These are phyloP conservation scores for Tubulanus polymorphus DNA, from an alignment of 2,888 invertebrate species.

Conservation along the genomic window DNA sequence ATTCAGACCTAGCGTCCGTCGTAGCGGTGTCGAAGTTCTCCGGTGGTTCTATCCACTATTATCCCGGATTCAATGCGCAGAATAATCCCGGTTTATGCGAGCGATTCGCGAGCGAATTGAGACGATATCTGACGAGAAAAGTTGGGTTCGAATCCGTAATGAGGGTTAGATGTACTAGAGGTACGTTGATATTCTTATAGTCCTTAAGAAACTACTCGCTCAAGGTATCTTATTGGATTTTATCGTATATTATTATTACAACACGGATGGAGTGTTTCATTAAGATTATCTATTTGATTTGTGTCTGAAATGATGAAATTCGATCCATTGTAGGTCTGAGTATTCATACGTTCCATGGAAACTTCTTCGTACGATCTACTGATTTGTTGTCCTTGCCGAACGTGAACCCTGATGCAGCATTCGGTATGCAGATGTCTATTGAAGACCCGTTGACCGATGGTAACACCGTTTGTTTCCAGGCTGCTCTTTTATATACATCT, in stretches of 20 bases:
- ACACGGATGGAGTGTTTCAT: too few relatives aligned
- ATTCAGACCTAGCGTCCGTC: slow-evolving; percentile 89
- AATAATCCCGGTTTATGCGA: slow-evolving; percentile 67
- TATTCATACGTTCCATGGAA: slow-evolving; percentile 98
- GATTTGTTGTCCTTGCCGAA: slow-evolving; percentile 94
- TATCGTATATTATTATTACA: too few relatives aligned
- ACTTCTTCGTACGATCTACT: slow-evolving; percentile 97
- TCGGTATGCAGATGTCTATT: slow-evolving; percentile 95
- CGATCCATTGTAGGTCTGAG: slow-evolving; percentile 69
- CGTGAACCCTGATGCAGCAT: slow-evolving; percentile 95
- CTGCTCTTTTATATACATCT: slow-evolving; percentile 93
- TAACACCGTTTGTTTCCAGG: slow-evolving; percentile 83
- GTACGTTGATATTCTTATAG: slow-evolving; percentile 57
- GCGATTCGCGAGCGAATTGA: slow-evolving; percentile 71
- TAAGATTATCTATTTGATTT: background rate
- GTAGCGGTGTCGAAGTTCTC: slow-evolving; percentile 89
- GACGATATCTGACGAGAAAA: slow-evolving; percentile 88
- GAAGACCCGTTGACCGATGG: slow-evolving; percentile 67
- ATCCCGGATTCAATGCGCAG: slow-evolving; percentile 75
- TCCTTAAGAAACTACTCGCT: too few relatives aligned
- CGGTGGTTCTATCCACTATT: slow-evolving; percentile 87
- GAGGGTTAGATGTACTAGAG: slow-evolving; percentile 87
- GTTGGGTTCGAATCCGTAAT: slow-evolving; percentile 99
- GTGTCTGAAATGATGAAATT: too few relatives aligned
- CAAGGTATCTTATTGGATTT: too few relatives aligned